Percentiles rank a stretch among this genome's conserved stretches.
These are phyloP conservation scores for Gonocerus acuteangulatus DNA, from an alignment of 2,888 invertebrate species.

Conservation along the genomic window DNA sequence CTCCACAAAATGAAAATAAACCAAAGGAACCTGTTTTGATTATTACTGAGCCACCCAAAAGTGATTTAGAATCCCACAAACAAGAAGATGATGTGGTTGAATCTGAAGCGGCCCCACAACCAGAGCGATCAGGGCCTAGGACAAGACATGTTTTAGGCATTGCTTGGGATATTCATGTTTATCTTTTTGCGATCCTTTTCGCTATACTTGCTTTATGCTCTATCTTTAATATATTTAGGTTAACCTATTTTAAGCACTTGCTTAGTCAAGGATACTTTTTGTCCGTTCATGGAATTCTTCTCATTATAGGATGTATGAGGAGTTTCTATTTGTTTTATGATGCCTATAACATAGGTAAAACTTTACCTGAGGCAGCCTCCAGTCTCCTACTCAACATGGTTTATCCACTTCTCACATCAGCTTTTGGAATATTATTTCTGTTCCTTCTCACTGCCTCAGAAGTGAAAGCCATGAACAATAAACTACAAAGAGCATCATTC, in stretches of 20 bases:
- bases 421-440: conserved; percentile 78
- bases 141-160: conserved; percentile 55
- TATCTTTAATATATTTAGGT: conserved; percentile 75
- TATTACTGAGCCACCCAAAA: conserved; percentile 27
- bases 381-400: conserved; percentile 77
- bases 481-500: conserved; percentile 66
- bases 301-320: conserved; percentile 70
- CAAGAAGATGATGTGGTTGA: conserved; percentile 34
- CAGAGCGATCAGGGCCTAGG: conserved; percentile 39
- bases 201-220: conserved; percentile 76
- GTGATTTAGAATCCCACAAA: conserved; percentile 33
- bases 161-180: conserved; percentile 88
- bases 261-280: conserved; percentile 83
- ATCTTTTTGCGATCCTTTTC: conserved; percentile 76
- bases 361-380: conserved; percentile 67
- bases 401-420: conserved; percentile 78
- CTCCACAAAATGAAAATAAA: conserved; percentile 8
- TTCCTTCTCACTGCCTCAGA: conserved; percentile 74
- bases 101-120: conserved; percentile 38
- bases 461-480: conserved; percentile 43
- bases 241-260: conserved; percentile 77
- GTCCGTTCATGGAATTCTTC: conserved; percentile 72
- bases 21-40: conserved; percentile 25
- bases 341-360: conserved; percentile 79
- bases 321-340: conserved; percentile 85